A percentile compares a stretch with the other conserved stretches of the same genome.
Conservation (phyloP, 1,140 invertebrate species). For the Harlomillsia oculata region DNA sequence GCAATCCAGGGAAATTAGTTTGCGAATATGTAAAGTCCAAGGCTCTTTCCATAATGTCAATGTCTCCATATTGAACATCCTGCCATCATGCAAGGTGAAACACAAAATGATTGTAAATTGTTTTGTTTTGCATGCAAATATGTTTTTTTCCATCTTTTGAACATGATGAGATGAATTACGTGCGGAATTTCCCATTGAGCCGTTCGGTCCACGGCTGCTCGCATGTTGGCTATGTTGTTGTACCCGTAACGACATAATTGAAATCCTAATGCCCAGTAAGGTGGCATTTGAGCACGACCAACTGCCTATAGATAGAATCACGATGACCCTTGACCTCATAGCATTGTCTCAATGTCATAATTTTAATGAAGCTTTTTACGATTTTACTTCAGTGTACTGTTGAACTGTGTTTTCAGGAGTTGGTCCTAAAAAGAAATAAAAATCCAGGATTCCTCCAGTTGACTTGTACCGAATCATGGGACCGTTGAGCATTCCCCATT, state of each 20-base stretch:
- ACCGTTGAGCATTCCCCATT: conserved; percentile 30
- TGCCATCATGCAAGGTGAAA: too few species aligned
- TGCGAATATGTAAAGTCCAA: conserved; percentile 75
- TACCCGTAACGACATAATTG: conserved; percentile 42
- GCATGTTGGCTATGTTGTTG: conserved; percentile 39
- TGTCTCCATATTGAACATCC: conserved; percentile 45
- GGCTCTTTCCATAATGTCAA: conserved; percentile 58
- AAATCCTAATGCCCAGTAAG: conserved; percentile 42
- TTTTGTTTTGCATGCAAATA: conserved; percentile 37
- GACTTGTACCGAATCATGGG: conserved; percentile 37
- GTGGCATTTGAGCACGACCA: conserved; percentile 44
- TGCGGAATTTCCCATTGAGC: conserved; percentile 40
- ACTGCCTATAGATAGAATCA: conserved; percentile 38
- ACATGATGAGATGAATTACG: conserved; percentile 40
- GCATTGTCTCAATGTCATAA: background rate
- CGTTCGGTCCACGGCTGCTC: conserved; percentile 39
- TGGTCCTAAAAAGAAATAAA: conserved; percentile 46
- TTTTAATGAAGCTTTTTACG: background rate
- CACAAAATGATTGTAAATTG: background rate
- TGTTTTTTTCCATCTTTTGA: conserved; percentile 22
- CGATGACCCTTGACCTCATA: conserved; percentile 41
- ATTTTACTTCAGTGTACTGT: conserved; percentile 45
- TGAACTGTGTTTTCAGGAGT: conserved; percentile 43
- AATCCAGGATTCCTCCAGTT: conserved; percentile 42
- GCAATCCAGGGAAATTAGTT: conserved; percentile 55